Conservation (phyloP, 35 echinoderm and acorn worm genomes). For the Diadema setosum region DNA sequence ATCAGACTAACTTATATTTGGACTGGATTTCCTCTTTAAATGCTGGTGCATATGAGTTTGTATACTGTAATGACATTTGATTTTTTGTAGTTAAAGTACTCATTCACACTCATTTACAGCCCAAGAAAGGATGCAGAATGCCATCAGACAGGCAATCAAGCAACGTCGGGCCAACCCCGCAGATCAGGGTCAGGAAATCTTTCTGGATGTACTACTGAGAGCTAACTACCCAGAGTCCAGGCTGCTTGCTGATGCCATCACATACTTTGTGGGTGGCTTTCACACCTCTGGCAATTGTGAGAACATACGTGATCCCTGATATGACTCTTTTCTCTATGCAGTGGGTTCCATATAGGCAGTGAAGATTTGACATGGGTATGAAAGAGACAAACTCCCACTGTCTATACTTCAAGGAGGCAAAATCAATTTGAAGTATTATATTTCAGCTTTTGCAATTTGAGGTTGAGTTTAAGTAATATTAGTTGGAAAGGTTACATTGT, state of each 20-base stretch:
- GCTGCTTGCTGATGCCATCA: constrained; percentile 44
- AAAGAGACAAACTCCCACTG: too few species aligned
- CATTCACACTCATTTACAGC: constrained; percentile 43
- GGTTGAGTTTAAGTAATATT: too few species aligned
- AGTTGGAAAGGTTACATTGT: too few species aligned
- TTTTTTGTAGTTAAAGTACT: not conserved
- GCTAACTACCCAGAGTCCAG: constrained; percentile 33
- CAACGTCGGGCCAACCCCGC: constrained; percentile 53
- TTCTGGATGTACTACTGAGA: constrained; percentile 82
- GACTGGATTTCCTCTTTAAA: too few species aligned
- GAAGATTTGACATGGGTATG: too few species aligned
- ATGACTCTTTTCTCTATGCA: too few species aligned
- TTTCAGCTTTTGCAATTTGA: too few species aligned
- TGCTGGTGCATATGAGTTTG: not conserved
- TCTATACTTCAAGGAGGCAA: too few species aligned
- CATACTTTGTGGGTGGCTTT: constrained; percentile 61
- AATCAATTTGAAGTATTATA: too few species aligned
- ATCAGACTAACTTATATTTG: too few species aligned
- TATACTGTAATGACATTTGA: not conserved
- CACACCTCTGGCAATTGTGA: constrained; percentile 84
- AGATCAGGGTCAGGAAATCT: constrained; percentile 40
- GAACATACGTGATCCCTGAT: too few species aligned
- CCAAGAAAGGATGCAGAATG: not conserved
- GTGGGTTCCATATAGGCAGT: too few species aligned
- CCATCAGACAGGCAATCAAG: constrained; percentile 4